These are phyloP conservation scores for Sympetrum striolatum DNA, from an alignment of 2,888 invertebrate species.

Conservation along the genomic window DNA sequence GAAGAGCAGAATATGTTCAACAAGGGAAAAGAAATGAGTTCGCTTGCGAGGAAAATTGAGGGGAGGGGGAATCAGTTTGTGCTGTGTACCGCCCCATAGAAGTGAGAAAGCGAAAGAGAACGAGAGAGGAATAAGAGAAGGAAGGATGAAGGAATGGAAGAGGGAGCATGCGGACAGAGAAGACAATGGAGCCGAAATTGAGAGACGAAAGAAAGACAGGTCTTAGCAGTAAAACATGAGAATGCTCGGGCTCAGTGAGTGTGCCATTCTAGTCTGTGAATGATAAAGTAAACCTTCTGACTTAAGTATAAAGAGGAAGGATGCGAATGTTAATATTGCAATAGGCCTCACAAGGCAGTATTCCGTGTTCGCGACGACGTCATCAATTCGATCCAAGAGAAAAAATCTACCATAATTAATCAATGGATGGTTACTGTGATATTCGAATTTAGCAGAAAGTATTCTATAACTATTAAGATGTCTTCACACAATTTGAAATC, in stretches of 20 bases:
- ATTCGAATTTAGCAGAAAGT: background rate
- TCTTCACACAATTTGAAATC: background rate
- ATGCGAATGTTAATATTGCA: slow-evolving; percentile 16
- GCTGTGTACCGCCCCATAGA: background rate
- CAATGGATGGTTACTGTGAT: background rate
- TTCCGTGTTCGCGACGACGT: background rate
- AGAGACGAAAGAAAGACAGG: background rate
- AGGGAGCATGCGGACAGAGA: background rate
- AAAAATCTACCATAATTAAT: background rate
- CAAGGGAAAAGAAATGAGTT: background rate
- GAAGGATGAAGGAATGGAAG: background rate
- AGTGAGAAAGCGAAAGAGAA: background rate
- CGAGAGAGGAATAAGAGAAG: background rate
- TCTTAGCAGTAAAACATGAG: slow-evolving; percentile 31
- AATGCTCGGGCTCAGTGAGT: slow-evolving; percentile 8
- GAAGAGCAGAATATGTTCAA: background rate
- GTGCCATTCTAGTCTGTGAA: slow-evolving; percentile 5
- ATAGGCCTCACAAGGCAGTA: background rate
- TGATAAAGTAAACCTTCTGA: slow-evolving; percentile 14
- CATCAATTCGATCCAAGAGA: background rate
- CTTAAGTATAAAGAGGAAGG: background rate
- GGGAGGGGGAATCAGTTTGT: background rate
- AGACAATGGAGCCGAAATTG: background rate
- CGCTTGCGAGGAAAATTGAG: background rate
- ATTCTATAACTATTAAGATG: background rate